Evolutionary conservation across 1,140 invertebrate genomes (phyloP), one percentile per base, ranked within the genome.

Genomic region (Drosophila guanche): DNA sequence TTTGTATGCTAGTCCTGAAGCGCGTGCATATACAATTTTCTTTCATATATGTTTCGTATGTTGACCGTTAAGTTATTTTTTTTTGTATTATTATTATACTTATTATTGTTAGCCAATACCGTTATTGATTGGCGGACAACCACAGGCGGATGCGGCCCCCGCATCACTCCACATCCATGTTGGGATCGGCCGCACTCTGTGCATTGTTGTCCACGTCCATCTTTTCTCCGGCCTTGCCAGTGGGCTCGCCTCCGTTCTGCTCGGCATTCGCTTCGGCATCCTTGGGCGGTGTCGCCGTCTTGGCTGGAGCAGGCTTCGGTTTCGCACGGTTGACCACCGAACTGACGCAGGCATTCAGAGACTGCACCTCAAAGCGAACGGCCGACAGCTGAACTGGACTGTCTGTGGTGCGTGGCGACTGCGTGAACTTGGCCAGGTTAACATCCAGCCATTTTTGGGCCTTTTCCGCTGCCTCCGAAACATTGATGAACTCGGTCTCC

Each of bases 401-500:
- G 91, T 94, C 92, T 81, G 94, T 91, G 76, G 95, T 93, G 76
- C 93, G 93, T 63, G 94, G 93, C 55, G 94, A 91, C 76, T 93
- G 92, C 12, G 92, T 93, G 37, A 96, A 92, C 47, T 94, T 92
- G 40, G 93, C 92, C 46, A 95, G 92, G 68, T 95, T 94, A 47
- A 93, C 92, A 56, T 98, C 96, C 20, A 97, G 92, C 97, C 97
- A 98, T 65, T 93, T 93, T 40, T 94, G 93, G 22, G 93, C 92
- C 78, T 92, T 93, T 14, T 94, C 92, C 6, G 93, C 92, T 5
- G 93, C 92, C 50, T 94, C 93, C 42, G 92, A 79, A 14, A 94
- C 93, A 86, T 97, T 97, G 50, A 95, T 94, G 1, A 98, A 92
- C 70, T 99, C 97, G 5, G 94, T 95, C 23, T 95, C 94, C 3